Percentiles rank a stretch among this genome's conserved stretches.
Conservation (phyloP, 2,888 invertebrate genomes). For the Plagodis pulveraria region DNA sequence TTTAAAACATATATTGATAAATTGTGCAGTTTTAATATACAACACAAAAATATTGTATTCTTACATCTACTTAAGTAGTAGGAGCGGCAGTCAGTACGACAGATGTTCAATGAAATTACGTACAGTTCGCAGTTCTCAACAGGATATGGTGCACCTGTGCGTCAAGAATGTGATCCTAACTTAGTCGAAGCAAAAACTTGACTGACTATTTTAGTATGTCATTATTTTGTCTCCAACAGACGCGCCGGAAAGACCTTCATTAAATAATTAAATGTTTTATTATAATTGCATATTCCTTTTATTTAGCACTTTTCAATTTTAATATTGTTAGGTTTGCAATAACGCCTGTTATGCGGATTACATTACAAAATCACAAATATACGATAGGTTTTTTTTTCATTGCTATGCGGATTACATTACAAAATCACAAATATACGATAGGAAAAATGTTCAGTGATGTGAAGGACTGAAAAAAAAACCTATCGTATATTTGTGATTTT, state of each 20-base stretch:
- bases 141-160: conserved; percentile 81
- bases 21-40: conserved; percentile 21
- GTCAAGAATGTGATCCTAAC: conserved; percentile 55
- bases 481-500: no score
- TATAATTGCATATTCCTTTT: neutral
- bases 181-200: conserved; percentile 65
- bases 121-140: conserved; percentile 61
- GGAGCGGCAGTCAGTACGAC: conserved; percentile 41
- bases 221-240: conserved; percentile 22
- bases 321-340: no score
- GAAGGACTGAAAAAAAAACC: no score
- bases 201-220: conserved; percentile 39
- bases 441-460: no score
- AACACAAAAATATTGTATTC: conserved; percentile 24
- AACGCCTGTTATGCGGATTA: no score
- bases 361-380: no score
- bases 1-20: conserved; percentile 19
- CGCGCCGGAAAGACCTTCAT: neutral
- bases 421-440: no score
- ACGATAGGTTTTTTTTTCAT: no score
- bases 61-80: neutral
- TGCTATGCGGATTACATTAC: no score
- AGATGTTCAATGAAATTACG: conserved; percentile 71
- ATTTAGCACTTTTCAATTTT: neutral
- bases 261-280: neutral